phyloP scores from a whole-genome alignment of 2,888 invertebrate genomes.

The Dryobota labecula region DNA sequence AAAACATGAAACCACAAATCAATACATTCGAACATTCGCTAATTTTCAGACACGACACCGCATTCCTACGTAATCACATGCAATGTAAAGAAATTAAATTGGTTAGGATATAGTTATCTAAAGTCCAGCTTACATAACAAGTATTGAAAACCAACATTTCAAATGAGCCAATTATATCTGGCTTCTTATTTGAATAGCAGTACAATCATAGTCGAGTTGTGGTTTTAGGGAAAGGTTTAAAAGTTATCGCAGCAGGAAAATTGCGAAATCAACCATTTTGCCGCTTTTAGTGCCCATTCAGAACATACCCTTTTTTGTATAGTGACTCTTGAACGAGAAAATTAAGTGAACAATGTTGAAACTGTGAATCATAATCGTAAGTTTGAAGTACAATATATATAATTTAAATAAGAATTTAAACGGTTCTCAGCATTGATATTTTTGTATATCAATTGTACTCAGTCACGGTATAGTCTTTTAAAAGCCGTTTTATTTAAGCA shows the following conservation, averaged over 20 bases:
- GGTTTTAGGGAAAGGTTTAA: constrained; percentile 30
- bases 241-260: constrained; percentile 22
- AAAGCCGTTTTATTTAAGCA: constrained; percentile 4
- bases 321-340: constrained; percentile 9
- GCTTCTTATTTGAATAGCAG: constrained; percentile 23
- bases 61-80: constrained; percentile 19
- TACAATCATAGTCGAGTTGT: constrained; percentile 15
- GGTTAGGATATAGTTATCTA: constrained; percentile 14
- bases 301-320: constrained; percentile 9
- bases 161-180: constrained; percentile 24
- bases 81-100: constrained; percentile 23
- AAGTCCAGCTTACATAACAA: constrained; percentile 12
- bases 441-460: too few species aligned
- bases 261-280: constrained; percentile 25
- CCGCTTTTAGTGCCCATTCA: constrained; percentile 17
- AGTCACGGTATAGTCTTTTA: constrained; percentile 17
- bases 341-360: constrained; percentile 21
- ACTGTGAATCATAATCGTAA: constrained; percentile 28
- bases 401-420: constrained; percentile 8
- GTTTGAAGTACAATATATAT: not conserved
- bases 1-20: constrained; percentile 11
- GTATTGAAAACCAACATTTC: constrained; percentile 11
- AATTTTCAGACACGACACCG: constrained; percentile 9
- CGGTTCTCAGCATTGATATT: too few species aligned
- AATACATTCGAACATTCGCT: constrained; percentile 1